Conservation (phyloP, 2,888 invertebrate species). For the Dicranocentrus wangi region DNA sequence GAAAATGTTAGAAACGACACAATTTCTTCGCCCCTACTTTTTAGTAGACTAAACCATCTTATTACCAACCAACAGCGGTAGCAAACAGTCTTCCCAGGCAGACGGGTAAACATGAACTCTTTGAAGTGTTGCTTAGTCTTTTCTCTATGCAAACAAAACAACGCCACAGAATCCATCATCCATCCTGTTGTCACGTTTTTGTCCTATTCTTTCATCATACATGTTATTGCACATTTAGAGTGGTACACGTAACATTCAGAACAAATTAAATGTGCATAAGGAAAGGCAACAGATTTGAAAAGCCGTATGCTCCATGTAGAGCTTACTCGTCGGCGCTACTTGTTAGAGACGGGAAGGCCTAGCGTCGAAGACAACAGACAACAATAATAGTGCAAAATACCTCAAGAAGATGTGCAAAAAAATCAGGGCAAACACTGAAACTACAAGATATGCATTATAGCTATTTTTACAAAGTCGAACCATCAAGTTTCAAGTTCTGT, state of each 20-base stretch:
- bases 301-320: too few species aligned
- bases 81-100: too few species aligned
- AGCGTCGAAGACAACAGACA: neutral
- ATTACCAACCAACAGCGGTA: conserved; percentile 1
- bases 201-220: conserved; percentile 16
- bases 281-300: too few species aligned
- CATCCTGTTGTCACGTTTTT: conserved; percentile 32
- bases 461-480: neutral
- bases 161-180: conserved; percentile 13
- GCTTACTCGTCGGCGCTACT: too few species aligned
- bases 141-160: conserved; percentile 15
- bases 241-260: too few species aligned
- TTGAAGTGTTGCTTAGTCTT: neutral
- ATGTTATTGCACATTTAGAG: too few species aligned
- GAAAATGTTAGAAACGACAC: too few species aligned
- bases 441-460: neutral
- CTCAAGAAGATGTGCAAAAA: conserved; percentile 9
- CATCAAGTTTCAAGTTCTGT: too few species aligned
- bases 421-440: conserved; percentile 3
- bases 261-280: too few species aligned
- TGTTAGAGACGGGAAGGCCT: too few species aligned
- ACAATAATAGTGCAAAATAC: neutral
- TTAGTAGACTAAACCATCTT: neutral
- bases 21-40: neutral
- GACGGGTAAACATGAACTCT: too few species aligned